A percentile compares a stretch with the other conserved stretches of the same genome.
Conservation (phyloP, 2,113 vertebrate species). For the Chloebia gouldiae region DNA sequence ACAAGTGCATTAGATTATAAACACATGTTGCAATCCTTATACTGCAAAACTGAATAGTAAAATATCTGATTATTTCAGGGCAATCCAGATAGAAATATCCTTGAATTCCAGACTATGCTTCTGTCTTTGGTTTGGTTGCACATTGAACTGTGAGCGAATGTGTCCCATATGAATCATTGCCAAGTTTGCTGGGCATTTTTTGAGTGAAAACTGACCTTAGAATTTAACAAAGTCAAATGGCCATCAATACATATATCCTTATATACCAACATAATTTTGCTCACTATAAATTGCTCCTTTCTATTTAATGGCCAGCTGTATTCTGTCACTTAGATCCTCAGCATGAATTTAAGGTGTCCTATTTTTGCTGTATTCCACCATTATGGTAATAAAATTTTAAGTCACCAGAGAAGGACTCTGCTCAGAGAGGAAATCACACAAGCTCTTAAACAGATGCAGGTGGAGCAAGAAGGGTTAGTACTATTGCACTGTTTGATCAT, state of each 20-base stretch:
- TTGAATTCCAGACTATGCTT: neutral
- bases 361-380: neutral
- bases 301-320: neutral
- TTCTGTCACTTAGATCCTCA: neutral
- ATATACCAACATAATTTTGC: neutral
- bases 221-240: neutral
- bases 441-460: constrained; percentile 44
- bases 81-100: neutral
- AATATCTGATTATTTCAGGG: neutral
- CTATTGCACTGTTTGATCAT: constrained; percentile 44
- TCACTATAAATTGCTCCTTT: neutral
- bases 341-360: neutral
- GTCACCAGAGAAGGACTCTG: neutral
- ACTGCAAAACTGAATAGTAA: neutral
- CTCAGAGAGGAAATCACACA: constrained; percentile 35
- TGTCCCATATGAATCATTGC: neutral
- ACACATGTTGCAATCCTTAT: neutral
- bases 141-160: neutral
- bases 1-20: neutral
- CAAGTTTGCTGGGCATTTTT: neutral
- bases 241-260: neutral
- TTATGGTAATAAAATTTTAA: constrained; percentile 12
- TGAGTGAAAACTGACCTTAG: neutral
- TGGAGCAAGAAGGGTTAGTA: constrained; percentile 11
- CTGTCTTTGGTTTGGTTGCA: neutral